These are phyloP conservation scores for Polietes domitor DNA, from an alignment of 2,888 invertebrate species.

Conservation along the genomic window DNA sequence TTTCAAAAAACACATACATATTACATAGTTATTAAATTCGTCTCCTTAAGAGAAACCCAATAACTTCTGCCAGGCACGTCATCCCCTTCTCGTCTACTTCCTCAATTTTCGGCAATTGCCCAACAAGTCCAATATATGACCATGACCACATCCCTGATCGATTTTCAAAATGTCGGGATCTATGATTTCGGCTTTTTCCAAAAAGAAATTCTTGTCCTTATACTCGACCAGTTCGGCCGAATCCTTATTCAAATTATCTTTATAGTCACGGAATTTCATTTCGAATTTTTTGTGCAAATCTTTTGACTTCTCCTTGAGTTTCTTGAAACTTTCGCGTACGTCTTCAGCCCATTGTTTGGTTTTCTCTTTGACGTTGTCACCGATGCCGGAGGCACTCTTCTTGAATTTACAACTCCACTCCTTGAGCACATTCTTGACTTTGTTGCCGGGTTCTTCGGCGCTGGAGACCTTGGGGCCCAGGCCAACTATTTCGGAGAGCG, in stretches of 20 bases:
- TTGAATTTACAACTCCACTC: conserved; percentile 76
- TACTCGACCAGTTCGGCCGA: conserved; percentile 71
- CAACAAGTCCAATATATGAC: conserved; percentile 77
- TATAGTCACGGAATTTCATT: conserved; percentile 75
- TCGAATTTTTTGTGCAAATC: conserved; percentile 75
- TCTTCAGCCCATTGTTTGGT: conserved; percentile 76
- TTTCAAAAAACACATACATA: no score
- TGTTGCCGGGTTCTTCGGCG: conserved; percentile 66
- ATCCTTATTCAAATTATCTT: conserved; percentile 74
- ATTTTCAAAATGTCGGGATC: conserved; percentile 76
- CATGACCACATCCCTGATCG: conserved; percentile 78
- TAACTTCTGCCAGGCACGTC: no score
- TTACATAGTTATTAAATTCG: no score
- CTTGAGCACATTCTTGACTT: conserved; percentile 75
- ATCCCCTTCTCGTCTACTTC: conserved; percentile 67
- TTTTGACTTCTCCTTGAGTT: conserved; percentile 75
- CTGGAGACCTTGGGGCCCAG: conserved; percentile 70
- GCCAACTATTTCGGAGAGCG: conserved; percentile 68
- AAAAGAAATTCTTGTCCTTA: conserved; percentile 70
- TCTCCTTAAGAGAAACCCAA: no score
- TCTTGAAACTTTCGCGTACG: conserved; percentile 75
- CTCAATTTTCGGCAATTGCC: conserved; percentile 78
- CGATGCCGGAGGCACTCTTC: conserved; percentile 72
- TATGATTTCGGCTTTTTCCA: conserved; percentile 76
- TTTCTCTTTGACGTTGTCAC: conserved; percentile 71